Evolutionary conservation across 2,113 vertebrate genomes (phyloP).

Genomic region (Cettia cetti): DNA sequence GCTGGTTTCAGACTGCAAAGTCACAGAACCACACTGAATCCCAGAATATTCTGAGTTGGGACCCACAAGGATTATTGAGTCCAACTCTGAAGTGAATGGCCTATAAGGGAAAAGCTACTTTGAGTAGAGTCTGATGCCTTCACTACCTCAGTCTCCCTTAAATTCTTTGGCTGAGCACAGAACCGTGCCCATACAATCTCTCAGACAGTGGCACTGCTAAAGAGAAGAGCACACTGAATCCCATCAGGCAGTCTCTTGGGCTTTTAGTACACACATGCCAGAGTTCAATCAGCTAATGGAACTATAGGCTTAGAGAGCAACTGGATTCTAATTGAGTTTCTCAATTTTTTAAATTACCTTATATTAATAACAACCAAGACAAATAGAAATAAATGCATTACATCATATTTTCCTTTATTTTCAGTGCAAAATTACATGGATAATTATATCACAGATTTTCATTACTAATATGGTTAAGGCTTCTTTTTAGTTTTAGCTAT

Average conservation of each 20-base stretch:
- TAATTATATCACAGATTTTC: neutral
- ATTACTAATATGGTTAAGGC: neutral
- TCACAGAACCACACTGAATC: neutral
- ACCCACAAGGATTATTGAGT: neutral
- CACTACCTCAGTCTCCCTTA: neutral
- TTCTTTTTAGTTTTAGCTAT: neutral
- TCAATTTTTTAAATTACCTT: neutral
- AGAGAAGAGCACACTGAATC: neutral
- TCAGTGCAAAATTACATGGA: neutral
- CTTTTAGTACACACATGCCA: neutral
- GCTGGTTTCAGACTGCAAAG: neutral
- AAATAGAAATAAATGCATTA: neutral
- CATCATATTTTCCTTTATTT: neutral
- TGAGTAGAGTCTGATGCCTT: fast-evolving
- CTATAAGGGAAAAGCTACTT: neutral
- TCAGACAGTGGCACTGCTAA: neutral
- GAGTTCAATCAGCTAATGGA: neutral
- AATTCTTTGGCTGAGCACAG: neutral
- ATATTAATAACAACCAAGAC: neutral
- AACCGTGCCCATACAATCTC: neutral
- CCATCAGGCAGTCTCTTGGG: neutral
- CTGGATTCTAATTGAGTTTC: neutral
- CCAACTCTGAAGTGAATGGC: neutral
- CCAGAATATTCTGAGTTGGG: neutral
- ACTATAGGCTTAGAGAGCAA: neutral